phyloP scores from a whole-genome alignment of 2,113 vertebrate genomes.

The Pongo pygmaeus region DNA sequence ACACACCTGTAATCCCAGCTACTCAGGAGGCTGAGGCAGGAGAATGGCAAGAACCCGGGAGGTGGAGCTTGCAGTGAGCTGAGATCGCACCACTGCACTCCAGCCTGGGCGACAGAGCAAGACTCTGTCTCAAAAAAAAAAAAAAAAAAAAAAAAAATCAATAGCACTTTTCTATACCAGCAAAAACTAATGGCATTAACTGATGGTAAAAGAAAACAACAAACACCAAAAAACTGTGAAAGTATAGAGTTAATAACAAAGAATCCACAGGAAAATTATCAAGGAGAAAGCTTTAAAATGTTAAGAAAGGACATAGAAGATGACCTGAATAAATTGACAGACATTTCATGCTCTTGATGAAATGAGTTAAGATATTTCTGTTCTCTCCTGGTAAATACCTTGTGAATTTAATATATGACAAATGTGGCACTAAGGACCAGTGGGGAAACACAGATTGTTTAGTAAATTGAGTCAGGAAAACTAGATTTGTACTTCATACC shows the following conservation, averaged over 20 bases:
- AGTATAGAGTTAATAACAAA: background rate
- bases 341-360: background rate
- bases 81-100: no score
- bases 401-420: background rate
- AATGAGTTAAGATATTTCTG: background rate
- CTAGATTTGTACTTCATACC: background rate
- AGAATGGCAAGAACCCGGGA: no score
- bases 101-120: no score
- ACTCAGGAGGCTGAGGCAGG: no score
- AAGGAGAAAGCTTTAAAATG: background rate
- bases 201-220: background rate
- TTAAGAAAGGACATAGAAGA: background rate
- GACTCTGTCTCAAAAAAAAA: no score
- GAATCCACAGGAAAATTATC: background rate
- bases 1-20: no score
- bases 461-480: background rate
- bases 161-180: background rate
- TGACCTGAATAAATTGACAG: background rate
- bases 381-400: background rate
- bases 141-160: background rate
- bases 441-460: background rate
- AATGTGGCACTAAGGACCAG: background rate
- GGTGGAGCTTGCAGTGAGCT: no score
- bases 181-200: background rate
- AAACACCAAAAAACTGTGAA: background rate